Percentiles rank a stretch among this genome's conserved stretches.
phyloP scores from a whole-genome alignment of 64 coral and sea anemone genomes.

The Montipora efflorescens region DNA sequence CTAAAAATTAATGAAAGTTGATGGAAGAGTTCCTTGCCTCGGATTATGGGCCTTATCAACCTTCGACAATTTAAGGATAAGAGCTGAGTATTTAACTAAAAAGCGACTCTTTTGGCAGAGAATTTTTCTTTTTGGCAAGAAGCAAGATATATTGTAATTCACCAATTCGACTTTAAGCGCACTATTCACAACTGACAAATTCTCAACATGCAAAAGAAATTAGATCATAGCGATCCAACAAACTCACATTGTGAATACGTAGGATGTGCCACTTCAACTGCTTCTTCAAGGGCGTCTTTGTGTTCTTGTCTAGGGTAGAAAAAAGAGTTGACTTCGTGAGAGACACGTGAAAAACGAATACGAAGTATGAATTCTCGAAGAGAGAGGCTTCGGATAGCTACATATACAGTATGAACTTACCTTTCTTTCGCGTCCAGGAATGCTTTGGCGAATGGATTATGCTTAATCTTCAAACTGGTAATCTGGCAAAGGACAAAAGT shows the following conservation, averaged over 20 bases:
- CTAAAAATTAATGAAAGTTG: too few relatives aligned
- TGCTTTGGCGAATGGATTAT: constrained; percentile 97
- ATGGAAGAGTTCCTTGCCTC: constrained; percentile 11
- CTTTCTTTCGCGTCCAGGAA: constrained; percentile 97
- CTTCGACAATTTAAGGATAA: constrained; percentile 15
- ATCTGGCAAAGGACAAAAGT: constrained; percentile 72
- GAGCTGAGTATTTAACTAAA: not conserved
- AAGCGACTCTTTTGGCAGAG: not conserved
- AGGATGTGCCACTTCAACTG: constrained; percentile 71
- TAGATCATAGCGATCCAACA: constrained; percentile 36
- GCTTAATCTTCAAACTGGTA: constrained; percentile 95
- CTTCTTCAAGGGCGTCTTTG: constrained; percentile 83
- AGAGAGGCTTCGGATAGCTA: not conserved
- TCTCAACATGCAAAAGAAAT: constrained; percentile 72
- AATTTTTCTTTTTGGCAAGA: constrained; percentile 37
- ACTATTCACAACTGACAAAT: constrained; percentile 73
- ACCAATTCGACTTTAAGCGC: constrained; percentile 47
- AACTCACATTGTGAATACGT: constrained; percentile 92
- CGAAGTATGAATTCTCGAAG: too few relatives aligned
- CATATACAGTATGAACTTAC: constrained; percentile 6
- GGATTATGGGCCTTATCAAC: not conserved
- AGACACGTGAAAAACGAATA: too few relatives aligned
- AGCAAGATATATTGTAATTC: constrained; percentile 42
- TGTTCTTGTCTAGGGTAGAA: constrained; percentile 84
- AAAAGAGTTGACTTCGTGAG: not conserved